These are phyloP conservation scores for Mesocricetus auratus DNA, from an alignment of 2,113 vertebrate genomes.

Conservation along the genomic window DNA sequence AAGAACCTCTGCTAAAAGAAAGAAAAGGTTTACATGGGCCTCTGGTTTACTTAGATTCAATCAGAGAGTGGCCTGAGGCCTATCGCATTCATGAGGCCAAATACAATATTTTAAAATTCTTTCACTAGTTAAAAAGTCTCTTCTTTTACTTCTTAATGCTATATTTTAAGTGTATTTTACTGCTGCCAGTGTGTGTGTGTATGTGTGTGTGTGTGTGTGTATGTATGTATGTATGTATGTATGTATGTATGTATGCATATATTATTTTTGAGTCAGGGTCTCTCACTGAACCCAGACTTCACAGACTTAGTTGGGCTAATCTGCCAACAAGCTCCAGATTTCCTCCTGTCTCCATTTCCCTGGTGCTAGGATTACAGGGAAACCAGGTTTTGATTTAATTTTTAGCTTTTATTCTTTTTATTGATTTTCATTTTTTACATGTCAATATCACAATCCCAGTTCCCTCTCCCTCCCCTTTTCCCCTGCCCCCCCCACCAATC, in stretches of 20 bases:
- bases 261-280: not conserved
- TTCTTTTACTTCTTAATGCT: conserved; percentile 27
- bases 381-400: not conserved
- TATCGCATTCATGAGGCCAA: not conserved
- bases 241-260: too few species aligned
- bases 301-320: not conserved
- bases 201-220: not conserved
- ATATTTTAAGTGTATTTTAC: conserved; percentile 6
- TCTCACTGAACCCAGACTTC: not conserved
- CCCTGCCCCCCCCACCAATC: too few species aligned
- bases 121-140: not conserved
- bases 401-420: not conserved
- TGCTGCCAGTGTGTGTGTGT: not conserved
- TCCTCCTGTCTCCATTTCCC: not conserved
- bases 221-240: not conserved
- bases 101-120: not conserved
- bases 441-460: too few species aligned
- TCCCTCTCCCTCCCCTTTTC: too few species aligned
- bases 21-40: not conserved
- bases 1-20: not conserved
- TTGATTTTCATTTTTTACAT: too few species aligned
- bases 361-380: not conserved
- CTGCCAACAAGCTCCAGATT: not conserved
- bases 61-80: not conserved
- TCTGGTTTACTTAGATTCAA: not conserved